Evolutionary conservation across 2,888 invertebrate species (phyloP).

Genomic region (Helicoverpa assulta): DNA sequence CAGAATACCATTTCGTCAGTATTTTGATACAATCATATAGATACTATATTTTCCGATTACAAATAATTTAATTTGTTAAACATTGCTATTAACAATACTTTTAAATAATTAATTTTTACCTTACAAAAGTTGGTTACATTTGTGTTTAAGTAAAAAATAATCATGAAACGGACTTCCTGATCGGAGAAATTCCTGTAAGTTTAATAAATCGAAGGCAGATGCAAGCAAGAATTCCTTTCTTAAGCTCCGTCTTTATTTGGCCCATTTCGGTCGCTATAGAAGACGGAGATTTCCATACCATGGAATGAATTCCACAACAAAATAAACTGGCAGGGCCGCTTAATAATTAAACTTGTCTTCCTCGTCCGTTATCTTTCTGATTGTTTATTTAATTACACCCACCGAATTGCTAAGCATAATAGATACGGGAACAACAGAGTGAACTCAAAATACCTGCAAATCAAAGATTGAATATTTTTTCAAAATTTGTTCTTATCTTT

Average conservation of each 20-base stretch:
- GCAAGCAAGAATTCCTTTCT: not conserved
- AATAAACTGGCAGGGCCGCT: slow-evolving; percentile 26
- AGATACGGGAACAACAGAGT: slow-evolving; percentile 11
- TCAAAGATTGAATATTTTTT: not conserved
- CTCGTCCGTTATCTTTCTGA: slow-evolving; percentile 24
- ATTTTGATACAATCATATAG: too few relatives aligned
- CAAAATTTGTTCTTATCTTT: too few relatives aligned
- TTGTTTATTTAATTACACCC: slow-evolving; percentile 41
- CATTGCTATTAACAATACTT: too few relatives aligned
- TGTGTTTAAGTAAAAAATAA: too few relatives aligned
- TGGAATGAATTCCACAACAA: slow-evolving; percentile 26
- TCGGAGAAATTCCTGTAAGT: not conserved
- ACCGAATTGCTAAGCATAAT: slow-evolving; percentile 14
- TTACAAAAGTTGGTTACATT: too few relatives aligned
- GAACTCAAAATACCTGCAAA: slow-evolving; percentile 3
- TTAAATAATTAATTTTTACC: too few relatives aligned
- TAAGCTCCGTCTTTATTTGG: not conserved
- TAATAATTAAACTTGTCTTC: slow-evolving; percentile 45
- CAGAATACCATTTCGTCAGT: too few relatives aligned
- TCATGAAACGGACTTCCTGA: too few relatives aligned
- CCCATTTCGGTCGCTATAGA: not conserved
- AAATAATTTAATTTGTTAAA: too few relatives aligned
- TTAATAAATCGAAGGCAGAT: not conserved
- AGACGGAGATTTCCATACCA: slow-evolving; percentile 3
- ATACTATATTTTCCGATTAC: too few relatives aligned